Percentiles rank a stretch among this genome's conserved stretches.
phyloP scores from a whole-genome alignment of 2,113 vertebrate genomes.

The Epinephelus cyanopodus region DNA sequence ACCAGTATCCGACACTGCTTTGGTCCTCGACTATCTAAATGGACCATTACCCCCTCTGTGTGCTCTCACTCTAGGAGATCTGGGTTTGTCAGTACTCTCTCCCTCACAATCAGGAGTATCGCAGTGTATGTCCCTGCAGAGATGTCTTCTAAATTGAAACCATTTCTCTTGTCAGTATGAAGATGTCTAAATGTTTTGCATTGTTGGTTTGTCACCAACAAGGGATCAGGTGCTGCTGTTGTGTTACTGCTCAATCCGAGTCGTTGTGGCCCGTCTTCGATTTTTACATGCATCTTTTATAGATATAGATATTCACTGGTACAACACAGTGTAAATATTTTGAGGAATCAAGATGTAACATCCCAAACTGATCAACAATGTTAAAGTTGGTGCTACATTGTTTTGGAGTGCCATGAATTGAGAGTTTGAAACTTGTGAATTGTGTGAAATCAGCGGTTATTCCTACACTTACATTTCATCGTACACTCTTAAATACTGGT shows the following conservation, averaged over 20 bases:
- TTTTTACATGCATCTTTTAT: not conserved
- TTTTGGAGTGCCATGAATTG: not conserved
- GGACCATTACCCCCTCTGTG: conserved; percentile 77
- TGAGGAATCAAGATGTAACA: not conserved
- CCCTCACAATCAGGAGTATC: conserved; percentile 44
- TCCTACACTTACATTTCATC: not conserved
- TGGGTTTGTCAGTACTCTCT: conserved; percentile 63
- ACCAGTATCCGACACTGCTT: conserved; percentile 67
- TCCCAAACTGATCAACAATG: not conserved
- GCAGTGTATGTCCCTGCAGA: conserved; percentile 30
- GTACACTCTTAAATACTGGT: not conserved
- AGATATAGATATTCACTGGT: not conserved
- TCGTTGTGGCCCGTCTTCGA: not conserved
- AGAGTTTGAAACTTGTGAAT: not conserved
- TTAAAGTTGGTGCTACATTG: not conserved
- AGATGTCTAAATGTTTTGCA: conserved; percentile 23
- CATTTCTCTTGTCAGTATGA: conserved; percentile 18
- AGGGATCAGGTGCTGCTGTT: not conserved
- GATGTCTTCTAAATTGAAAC: conserved; percentile 47
- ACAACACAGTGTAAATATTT: not conserved
- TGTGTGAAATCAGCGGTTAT: not conserved
- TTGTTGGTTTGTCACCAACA: conserved; percentile 18
- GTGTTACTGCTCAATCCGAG: not conserved
- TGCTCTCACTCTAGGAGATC: conserved; percentile 62
- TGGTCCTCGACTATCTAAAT: conserved; percentile 73